Base-by-base conservation (phyloP, 1,140 invertebrate genomes). In the Venturia canescens region DNA sequence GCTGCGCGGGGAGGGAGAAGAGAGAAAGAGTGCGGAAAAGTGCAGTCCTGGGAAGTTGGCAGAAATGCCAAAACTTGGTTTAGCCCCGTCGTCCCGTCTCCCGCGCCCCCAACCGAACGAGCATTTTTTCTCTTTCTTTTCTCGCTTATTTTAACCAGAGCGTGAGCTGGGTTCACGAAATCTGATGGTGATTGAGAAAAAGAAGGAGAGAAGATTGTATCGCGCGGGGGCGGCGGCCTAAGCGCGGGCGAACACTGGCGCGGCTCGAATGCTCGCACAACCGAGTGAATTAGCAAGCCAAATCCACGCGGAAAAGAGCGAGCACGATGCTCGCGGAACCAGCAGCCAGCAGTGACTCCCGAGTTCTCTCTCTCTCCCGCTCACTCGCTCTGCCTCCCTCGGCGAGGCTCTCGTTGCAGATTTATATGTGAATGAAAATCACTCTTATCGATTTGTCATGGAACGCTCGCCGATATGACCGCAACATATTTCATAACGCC, bases 41-140 rank as follows among this genome's bases (percentile, higher is more conserved):
- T 76, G 72, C 48, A 76, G n/a, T 13, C 23, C 50, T 53, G 83
- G 72, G 76, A 83, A 86, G 85, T 87, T 89, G 87, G 88, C 85
- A 83, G 82, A 86, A 87, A 78, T 75, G 83, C 84, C 87, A 63
- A 63, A 87, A 86, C 80, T 84, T 75, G 82, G 72, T 81, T 63
- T 81, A 76, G 72, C 27, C 50, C 60, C 63, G 38, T 76, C 72
- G 50, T 34, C 16, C 26, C 53, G 72, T 48, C 50, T 53, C 15
- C 4, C 60, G n/a, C 60, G 60, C 18, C 4, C n/a, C n/a, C 9
- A 23, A 21, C 53, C 29, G 53, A 53, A 31, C 60, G 31, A 53
- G 57, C 66, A 53, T 57, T 34, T 70, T 76, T 71, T 69, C 75
- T 76, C 53, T 53, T 53, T 60, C 27, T 23, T 16, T 16, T 27